These are phyloP conservation scores for Megalonaias nervosa DNA, from an alignment of 1,140 invertebrate genomes.

Conservation along the genomic window DNA sequence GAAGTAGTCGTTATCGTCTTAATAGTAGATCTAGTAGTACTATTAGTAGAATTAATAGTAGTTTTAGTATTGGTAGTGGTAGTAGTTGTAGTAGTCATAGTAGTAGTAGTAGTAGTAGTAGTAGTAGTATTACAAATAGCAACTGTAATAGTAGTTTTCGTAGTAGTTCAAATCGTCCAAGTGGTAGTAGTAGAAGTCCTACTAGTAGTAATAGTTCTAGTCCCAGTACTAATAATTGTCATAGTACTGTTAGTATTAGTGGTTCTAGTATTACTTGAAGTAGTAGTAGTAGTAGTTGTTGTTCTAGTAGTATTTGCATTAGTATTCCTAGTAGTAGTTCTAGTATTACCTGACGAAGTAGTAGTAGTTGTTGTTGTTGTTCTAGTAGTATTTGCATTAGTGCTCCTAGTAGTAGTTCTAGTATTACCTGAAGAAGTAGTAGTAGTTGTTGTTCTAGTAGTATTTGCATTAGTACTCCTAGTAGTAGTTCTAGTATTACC, in stretches of 20 bases:
- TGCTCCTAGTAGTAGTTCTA: background rate
- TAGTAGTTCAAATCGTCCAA: background rate
- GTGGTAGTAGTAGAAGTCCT: background rate
- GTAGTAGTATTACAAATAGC: background rate
- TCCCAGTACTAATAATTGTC: background rate
- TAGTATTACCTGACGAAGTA: background rate
- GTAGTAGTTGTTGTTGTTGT: background rate
- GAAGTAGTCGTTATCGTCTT: constrained; percentile 4
- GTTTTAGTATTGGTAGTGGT: constrained; percentile 10
- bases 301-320: background rate
- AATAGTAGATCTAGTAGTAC: constrained; percentile 5
- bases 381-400: background rate
- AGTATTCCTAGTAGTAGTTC: background rate
- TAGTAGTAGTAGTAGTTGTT: background rate
- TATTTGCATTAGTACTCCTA: too few relatives aligned
- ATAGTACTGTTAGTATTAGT: background rate
- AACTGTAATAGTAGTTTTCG: background rate
- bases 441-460: too few relatives aligned
- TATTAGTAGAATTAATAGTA: constrained; percentile 14
- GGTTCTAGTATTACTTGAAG: background rate
- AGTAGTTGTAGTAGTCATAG: constrained; percentile 1
- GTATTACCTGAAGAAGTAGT: too few relatives aligned
- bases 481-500: too few relatives aligned
- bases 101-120: constrained; percentile 2
- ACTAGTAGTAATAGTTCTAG: background rate